Evolutionary conservation across 2,113 vertebrate genomes (phyloP).

Genomic region (Shinisaurus crocodilurus): DNA sequence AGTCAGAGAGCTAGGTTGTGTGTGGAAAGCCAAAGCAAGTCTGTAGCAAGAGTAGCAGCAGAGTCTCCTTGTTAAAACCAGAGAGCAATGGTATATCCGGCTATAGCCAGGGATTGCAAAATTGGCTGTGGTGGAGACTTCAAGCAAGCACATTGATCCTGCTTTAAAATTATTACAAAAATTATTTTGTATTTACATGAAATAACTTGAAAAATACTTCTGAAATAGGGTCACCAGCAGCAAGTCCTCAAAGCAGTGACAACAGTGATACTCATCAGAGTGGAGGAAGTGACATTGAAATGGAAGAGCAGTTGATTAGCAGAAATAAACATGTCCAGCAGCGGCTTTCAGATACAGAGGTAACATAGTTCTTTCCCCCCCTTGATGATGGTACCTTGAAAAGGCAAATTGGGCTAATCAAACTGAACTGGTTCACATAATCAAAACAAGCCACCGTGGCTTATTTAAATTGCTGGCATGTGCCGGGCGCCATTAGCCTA

Average conservation of each 20-base stretch:
- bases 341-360: conserved; percentile 96
- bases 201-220: conserved; percentile 52
- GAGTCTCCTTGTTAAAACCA: background rate
- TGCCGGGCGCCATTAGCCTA: too few relatives aligned
- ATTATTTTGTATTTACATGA: background rate
- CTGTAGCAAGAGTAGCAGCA: background rate
- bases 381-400: background rate
- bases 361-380: conserved; percentile 50
- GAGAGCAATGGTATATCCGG: background rate
- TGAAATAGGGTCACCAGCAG: conserved; percentile 91
- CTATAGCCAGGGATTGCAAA: conserved; percentile 27
- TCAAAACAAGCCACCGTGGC: too few relatives aligned
- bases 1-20: background rate
- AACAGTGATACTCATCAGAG: conserved; percentile 99
- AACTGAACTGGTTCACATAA: too few relatives aligned
- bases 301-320: conserved; percentile 95
- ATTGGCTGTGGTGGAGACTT: conserved; percentile 8
- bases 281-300: conserved; percentile 97
- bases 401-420: background rate
- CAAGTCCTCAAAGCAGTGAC: conserved; percentile 97
- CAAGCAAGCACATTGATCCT: conserved; percentile 42
- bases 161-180: conserved; percentile 20
- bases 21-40: background rate
- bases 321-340: conserved; percentile 93
- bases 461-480: too few relatives aligned